Conservation (phyloP, 2,888 invertebrate species). For the Aromia moschata region DNA sequence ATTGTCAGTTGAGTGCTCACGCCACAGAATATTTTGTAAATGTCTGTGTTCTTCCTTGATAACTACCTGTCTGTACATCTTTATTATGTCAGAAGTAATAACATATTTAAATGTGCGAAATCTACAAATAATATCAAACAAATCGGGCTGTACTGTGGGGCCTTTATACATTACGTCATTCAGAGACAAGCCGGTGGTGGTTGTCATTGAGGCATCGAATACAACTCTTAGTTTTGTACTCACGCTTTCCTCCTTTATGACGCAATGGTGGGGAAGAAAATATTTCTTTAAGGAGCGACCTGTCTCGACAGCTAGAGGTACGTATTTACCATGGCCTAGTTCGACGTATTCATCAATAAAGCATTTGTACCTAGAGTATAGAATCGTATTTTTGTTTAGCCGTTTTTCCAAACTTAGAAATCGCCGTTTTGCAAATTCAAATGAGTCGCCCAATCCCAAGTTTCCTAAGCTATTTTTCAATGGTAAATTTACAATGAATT, state of each 20-base stretch:
- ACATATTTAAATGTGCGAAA: no score
- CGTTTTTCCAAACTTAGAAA: slow-evolving; percentile 1
- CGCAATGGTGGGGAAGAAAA: neutral
- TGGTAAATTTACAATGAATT: neutral
- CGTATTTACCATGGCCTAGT: neutral
- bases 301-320: neutral
- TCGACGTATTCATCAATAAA: neutral
- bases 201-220: slow-evolving; percentile 11
- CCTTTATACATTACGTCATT: slow-evolving; percentile 24
- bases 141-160: slow-evolving; percentile 21
- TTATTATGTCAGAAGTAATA: no score
- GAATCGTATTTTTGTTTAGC: neutral
- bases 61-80: no score
- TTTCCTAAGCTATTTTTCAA: neutral
- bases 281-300: neutral
- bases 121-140: no score
- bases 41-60: slow-evolving; percentile 21
- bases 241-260: neutral
- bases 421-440: neutral
- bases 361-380: neutral
- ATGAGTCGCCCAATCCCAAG: neutral
- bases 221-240: neutral
- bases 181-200: slow-evolving; percentile 9
- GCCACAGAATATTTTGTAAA: no score
- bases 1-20: slow-evolving; percentile 16